Percentiles rank a stretch among this genome's conserved stretches.
phyloP scores from a whole-genome alignment of 2,113 vertebrate species.

The Neodon shergylaensis region DNA sequence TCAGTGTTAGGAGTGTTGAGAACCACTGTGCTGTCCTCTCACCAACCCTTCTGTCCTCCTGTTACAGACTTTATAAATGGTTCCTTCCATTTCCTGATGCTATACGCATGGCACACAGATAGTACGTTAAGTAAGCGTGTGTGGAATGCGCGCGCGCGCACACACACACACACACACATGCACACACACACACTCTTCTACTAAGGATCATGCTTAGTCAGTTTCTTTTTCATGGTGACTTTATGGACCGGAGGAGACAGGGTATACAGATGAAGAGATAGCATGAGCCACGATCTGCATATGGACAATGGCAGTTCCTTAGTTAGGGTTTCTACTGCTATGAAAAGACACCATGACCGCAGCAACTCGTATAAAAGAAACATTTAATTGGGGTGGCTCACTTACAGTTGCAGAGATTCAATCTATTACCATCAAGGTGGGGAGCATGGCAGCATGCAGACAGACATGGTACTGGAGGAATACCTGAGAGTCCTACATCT shows the following conservation, averaged over 20 bases:
- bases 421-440: not conserved
- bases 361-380: not conserved
- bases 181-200: not conserved
- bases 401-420: not conserved
- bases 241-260: not conserved
- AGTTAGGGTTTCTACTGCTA: not conserved
- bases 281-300: not conserved
- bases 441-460: not conserved
- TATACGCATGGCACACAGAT: too few relatives aligned
- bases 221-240: not conserved
- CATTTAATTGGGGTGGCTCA: not conserved
- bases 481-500: not conserved
- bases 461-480: not conserved
- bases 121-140: not conserved
- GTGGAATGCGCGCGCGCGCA: not conserved
- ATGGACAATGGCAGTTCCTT: not conserved
- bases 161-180: not conserved
- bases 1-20: not conserved
- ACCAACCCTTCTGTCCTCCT: not conserved
- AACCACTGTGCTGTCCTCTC: not conserved
- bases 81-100: not conserved
- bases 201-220: not conserved
- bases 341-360: not conserved
- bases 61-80: not conserved
- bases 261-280: not conserved